phyloP scores from a whole-genome alignment of 2,888 invertebrate species.

The Trachelus iudaicus region DNA sequence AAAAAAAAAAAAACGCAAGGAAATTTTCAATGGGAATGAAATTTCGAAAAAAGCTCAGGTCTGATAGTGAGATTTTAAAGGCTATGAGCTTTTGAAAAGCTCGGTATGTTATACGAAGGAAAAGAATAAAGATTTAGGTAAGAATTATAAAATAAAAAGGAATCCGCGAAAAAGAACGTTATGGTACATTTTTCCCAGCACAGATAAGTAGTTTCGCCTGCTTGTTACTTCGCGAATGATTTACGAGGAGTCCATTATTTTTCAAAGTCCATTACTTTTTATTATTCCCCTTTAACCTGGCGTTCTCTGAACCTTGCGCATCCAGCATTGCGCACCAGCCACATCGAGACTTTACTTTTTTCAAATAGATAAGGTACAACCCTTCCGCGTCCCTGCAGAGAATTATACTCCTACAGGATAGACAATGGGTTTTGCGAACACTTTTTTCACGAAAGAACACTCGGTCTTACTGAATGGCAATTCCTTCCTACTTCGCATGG shows the following conservation, averaged over 20 bases:
- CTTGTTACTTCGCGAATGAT: conserved; percentile 28
- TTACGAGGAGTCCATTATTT: conserved; percentile 29
- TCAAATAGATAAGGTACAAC: not conserved
- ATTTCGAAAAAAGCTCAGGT: not conserved
- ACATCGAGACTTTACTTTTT: not conserved
- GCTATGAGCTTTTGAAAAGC: not conserved
- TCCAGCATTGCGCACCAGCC: not conserved
- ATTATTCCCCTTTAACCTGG: conserved; percentile 19
- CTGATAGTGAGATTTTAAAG: not conserved
- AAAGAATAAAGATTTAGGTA: not conserved
- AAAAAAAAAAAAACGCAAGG: not conserved
- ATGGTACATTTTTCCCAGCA: not conserved
- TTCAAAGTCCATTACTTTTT: conserved; percentile 30
- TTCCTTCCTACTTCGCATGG: not conserved
- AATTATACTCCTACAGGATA: not conserved
- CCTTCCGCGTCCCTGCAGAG: not conserved
- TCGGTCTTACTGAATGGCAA: not conserved
- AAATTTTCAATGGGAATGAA: not conserved
- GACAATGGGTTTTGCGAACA: not conserved
- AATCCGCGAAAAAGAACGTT: not conserved
- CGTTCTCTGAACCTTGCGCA: not conserved
- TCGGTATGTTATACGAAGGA: not conserved
- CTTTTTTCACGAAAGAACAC: not conserved
- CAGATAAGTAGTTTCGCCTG: conserved; percentile 5
- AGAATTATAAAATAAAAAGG: not conserved